Evolutionary conservation across 1,140 invertebrate genomes (phyloP).

Genomic region (Hetaerina americana): DNA sequence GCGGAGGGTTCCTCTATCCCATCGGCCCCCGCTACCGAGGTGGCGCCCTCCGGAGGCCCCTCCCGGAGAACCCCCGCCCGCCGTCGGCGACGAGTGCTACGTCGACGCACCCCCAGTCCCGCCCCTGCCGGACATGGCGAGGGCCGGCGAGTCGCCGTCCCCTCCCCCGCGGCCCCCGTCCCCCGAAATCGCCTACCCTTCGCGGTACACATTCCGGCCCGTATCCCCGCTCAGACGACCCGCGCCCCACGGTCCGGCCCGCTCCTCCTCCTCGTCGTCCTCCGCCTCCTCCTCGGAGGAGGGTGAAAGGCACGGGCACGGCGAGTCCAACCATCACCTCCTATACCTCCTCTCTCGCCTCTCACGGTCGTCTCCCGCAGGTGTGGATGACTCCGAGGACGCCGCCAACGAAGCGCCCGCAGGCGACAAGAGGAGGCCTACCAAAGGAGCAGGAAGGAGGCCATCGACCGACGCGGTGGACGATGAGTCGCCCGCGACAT

Average conservation of each 20-base stretch:
- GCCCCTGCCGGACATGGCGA: neutral
- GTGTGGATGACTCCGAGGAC: neutral
- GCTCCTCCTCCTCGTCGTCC: neutral
- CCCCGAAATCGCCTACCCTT: neutral
- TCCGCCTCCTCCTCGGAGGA: neutral
- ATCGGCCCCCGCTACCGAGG: neutral
- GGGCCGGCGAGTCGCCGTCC: neutral
- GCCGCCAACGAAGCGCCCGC: neutral
- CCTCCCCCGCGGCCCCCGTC: neutral
- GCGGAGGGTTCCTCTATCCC: neutral
- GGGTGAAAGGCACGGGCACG: neutral
- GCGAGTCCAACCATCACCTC: neutral
- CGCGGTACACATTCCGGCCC: neutral
- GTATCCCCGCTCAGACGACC: neutral
- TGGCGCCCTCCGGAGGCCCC: neutral
- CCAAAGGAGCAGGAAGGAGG: neutral
- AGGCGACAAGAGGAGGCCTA: neutral
- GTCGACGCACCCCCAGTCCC: neutral
- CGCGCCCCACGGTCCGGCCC: no score
- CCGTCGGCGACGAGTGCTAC: neutral
- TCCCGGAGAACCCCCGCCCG: neutral
- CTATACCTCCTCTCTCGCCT: neutral
- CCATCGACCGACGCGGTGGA: neutral
- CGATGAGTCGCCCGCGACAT: neutral
- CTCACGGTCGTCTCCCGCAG: neutral